Conservation (phyloP, 2,888 invertebrate species). For the Pyrochroa serraticornis region DNA sequence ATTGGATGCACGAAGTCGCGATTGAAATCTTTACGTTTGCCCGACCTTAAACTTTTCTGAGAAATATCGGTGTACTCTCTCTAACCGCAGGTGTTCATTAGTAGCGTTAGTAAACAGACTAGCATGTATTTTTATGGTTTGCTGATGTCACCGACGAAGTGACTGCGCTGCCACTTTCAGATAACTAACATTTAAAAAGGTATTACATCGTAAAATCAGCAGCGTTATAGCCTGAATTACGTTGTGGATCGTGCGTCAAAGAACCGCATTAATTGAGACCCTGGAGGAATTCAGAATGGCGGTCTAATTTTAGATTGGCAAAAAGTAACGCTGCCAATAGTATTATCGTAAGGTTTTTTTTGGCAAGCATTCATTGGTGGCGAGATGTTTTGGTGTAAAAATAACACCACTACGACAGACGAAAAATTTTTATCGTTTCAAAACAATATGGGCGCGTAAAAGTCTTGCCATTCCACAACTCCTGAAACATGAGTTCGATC, state of each 20-base stretch:
- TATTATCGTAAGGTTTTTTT: constrained; percentile 32
- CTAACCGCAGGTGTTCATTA: constrained; percentile 25
- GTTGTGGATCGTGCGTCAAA: too few relatives aligned
- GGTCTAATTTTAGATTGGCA: too few relatives aligned
- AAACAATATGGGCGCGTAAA: too few relatives aligned
- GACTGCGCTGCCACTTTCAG: constrained; percentile 11
- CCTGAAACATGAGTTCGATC: too few relatives aligned
- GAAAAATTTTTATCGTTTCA: background rate
- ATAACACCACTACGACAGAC: constrained; percentile 1
- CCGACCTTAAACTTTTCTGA: constrained; percentile 18
- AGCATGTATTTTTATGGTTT: constrained; percentile 19
- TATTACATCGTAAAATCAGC: too few relatives aligned
- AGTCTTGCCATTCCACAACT: too few relatives aligned
- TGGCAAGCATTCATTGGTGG: background rate
- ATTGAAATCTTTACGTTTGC: too few relatives aligned
- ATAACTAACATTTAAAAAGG: constrained; percentile 6
- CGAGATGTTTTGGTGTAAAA: constrained; percentile 6
- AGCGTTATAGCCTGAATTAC: too few relatives aligned
- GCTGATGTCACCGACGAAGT: constrained; percentile 20
- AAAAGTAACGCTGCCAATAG: constrained; percentile 29
- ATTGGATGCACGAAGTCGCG: background rate
- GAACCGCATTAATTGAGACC: too few relatives aligned
- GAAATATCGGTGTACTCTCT: constrained; percentile 10
- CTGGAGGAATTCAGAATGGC: too few relatives aligned
- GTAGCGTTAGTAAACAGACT: constrained; percentile 12